Base-by-base conservation (phyloP, 2,888 invertebrate genomes). In the Archips xylosteana region DNA sequence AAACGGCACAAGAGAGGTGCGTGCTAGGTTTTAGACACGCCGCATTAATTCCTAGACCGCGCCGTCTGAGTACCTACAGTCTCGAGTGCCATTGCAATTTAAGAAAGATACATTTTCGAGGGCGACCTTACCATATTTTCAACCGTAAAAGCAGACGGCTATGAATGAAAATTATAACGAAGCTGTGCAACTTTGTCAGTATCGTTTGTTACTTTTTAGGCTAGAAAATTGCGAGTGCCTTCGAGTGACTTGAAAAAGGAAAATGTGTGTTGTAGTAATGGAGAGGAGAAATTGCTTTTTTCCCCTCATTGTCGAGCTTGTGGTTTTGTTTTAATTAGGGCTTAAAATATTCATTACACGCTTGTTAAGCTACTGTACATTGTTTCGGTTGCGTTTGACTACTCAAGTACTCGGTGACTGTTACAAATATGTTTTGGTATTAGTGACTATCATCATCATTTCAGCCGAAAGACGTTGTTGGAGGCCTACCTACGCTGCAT, bases 21-120 rank as follows among this genome's bases (percentile, higher is more conserved):
- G 90, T 90, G 90, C 84, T 81, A 80, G 82, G 89, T 86, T 90
- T 91, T 87, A 91, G 89, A 85, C 87, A 89, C 83, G 89, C 85
- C 82, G 89, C 92, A 92, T 92, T 93, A 92, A 92, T 92, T 90
- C 86, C 89, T 90, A 91, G 91, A 89, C 90, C 89, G 81, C 83
- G 81, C 83, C 79, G 84, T 79, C 84, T 85, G 85, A 89, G 87
- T 87, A 89, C 90, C 89, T 89, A 89, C 88, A 87, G 90, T 92
- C 92, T 92, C 89, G 87, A 91, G 92, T 83, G 82, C 79, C 71
- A 61, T 34, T 47, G 65, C 68, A 77, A 34, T 42, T 68, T 49
- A 68, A 77, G 79, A 86, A 84, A 49, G 75, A 42, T 68, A 59
- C 47, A 73, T 59, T 64, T 51, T 59, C 36, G 3, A 32, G 2